Percentiles rank a stretch among this genome's conserved stretches.
Conservation (phyloP, 2,797 vertebrate genomes). For the Neosilurus mollespiculum region DNA sequence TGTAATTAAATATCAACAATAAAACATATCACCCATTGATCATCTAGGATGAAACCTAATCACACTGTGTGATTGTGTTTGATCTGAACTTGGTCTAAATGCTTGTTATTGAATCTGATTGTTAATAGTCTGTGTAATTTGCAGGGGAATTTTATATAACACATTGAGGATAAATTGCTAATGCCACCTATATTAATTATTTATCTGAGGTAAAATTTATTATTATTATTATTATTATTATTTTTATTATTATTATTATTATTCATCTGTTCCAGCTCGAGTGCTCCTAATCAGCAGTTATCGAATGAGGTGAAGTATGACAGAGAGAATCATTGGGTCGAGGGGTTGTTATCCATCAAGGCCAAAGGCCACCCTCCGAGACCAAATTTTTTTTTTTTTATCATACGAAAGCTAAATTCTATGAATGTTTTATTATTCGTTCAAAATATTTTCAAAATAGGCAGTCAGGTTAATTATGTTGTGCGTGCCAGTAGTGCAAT, state of each 20-base stretch:
- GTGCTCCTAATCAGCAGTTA: neutral
- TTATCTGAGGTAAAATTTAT: neutral
- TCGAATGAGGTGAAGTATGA: too few species aligned
- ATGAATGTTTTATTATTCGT: too few species aligned
- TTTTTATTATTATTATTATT: neutral
- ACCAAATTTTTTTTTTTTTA: too few species aligned
- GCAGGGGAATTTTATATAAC: conserved; percentile 1
- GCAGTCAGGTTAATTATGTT: too few species aligned
- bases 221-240: neutral
- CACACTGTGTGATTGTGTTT: conserved; percentile 10
- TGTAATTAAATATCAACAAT: conserved; percentile 1
- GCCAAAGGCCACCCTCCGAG: too few species aligned
- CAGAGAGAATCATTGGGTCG: too few species aligned
- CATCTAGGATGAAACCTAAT: neutral
- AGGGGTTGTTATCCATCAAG: too few species aligned
- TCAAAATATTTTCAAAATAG: too few species aligned
- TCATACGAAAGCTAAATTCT: too few species aligned
- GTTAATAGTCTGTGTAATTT: neutral
- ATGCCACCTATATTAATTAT: neutral
- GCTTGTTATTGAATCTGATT: neutral
- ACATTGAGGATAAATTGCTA: neutral
- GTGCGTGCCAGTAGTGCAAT: too few species aligned
- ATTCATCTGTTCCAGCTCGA: neutral
- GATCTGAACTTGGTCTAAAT: neutral
- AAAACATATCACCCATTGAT: conserved; percentile 7